Percentiles rank a stretch among this genome's conserved stretches.
Conservation (phyloP, 2,113 vertebrate species). For the Hippocampus zosterae region DNA sequence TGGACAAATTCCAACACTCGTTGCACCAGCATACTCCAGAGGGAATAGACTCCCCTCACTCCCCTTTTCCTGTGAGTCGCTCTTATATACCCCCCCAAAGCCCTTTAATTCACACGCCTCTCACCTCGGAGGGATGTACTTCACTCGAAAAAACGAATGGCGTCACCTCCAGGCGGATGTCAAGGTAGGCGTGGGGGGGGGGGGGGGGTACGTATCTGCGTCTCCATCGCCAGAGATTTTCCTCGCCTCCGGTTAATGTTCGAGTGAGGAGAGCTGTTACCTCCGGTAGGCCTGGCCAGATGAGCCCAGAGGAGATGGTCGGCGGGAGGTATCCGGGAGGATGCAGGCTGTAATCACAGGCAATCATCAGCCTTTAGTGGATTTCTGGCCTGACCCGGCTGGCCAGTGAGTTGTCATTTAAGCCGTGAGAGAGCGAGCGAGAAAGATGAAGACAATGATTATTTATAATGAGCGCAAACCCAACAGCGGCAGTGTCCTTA, state of each 20-base stretch:
- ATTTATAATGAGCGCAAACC: conserved; percentile 5
- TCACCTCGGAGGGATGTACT: conserved; percentile 35
- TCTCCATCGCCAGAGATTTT: conserved; percentile 44
- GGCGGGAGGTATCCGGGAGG: conserved; percentile 15
- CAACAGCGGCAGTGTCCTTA: conserved; percentile 1
- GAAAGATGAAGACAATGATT: conserved; percentile 6
- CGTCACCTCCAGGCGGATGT: conserved; percentile 61
- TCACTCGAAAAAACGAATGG: conserved; percentile 39
- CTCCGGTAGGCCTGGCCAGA: conserved; percentile 40
- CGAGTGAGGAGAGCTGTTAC: conserved; percentile 35
- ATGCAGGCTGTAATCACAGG: conserved; percentile 64
- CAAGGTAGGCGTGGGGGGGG: conserved; percentile 52
- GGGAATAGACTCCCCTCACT: conserved; percentile 34
- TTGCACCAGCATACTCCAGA: conserved; percentile 9
- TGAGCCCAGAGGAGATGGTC: conserved; percentile 55
- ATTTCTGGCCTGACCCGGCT: conserved; percentile 35
- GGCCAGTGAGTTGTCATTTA: conserved; percentile 48
- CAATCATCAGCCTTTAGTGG: conserved; percentile 58
- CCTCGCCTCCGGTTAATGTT: conserved; percentile 51
- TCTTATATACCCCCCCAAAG: conserved; percentile 43
- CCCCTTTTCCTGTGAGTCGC: conserved; percentile 15
- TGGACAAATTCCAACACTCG: conserved; percentile 33
- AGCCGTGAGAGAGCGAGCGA: conserved; percentile 15
- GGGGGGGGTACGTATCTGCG: conserved; percentile 39
- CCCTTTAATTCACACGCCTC: conserved; percentile 45